Base-by-base conservation (phyloP, 2,113 vertebrate genomes). In the Paralichthys olivaceus region DNA sequence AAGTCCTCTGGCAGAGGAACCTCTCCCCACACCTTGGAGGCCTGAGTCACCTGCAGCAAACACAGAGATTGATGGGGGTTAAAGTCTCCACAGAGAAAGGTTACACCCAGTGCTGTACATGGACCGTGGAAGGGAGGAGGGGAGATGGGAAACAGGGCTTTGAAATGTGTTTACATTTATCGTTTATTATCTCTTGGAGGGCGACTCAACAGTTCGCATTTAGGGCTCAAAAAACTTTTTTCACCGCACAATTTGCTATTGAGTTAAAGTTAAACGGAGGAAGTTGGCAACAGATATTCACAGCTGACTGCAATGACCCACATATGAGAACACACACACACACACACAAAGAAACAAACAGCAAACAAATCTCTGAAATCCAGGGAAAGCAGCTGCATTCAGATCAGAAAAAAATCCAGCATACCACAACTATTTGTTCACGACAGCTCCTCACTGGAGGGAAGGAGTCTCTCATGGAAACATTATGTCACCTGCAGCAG, bases 1-100 rank as follows among this genome's bases (percentile, higher is more conserved):
- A 94, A 68, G 84, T 95, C 94, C 72, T 94, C 93, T 8, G 94
- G 93, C 62, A 93, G 45, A 4, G 93, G 89, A 19, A 95, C 92
- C 81, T 95, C 94, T 43, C 89, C 92, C 94, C 92, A 95, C 73
- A 95, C 94, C 90, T 95, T 95, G 47, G 94, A 95, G 77, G 92
- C 86, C 68, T 85, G 77, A 29, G 84, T 89, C 87, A 94, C 93
- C 94, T 95, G 85, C 40, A 74, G 58, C 62, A 92, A 74, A 87
- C 82, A 91, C 55, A 77, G 22, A 84, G 63, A 83, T 89, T 93
- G 79, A 93, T 26, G 56, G 78, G 69, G 83, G 81, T 78, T 90
- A 43, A 91, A 85, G 87, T 85, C 65, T 76, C 37, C 4, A 3
- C 4, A 0, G 5, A 37, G 60, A 77, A 75, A 69, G 74, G 83